Base-by-base conservation (phyloP, 2,797 vertebrate genomes). In the Sarcoramphus papa region DNA sequence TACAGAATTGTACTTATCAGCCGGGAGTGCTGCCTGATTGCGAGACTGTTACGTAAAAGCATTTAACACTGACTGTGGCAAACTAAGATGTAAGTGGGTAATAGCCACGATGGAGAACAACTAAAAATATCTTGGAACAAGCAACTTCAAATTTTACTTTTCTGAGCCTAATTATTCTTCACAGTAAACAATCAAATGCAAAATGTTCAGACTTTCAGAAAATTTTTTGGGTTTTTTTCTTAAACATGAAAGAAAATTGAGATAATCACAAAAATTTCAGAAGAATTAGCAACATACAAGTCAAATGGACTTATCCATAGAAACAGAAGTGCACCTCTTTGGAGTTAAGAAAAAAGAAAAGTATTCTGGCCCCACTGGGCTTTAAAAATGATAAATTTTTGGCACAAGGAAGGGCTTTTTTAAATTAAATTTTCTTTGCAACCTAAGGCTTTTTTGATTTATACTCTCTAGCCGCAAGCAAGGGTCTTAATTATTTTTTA, bases 401-500 rank as follows among this genome's bases (percentile, higher is more conserved):
- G 83, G 65, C 73, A 92, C 51, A 95, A 95, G 31, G 76, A 96
- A 96, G 54, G 60, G 43, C 31, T 86, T 92, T 95, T 96, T 94
- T 13, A 95, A 96, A 97, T 97, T 97, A 92, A 96, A 97, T 97
- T 97, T 97, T 97, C 93, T 94, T 95, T 93, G 81, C 87, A 94
- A 93, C 93, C 88, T 75, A 84, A 76, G 92, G 80, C 59, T 95
- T 94, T 96, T 96, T 95, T 97, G 95, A 97, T 96, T 97, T 97
- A 97, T 97, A 70, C 87, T 96, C 91, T 94, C 94, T 93, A 85
- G 95, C 93, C 89, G 83, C 75, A 95, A 97, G 96, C 72, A 94
- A 96, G 57, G 48, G 60, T 95, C 90, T 96, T 97, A 97, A 97
- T 97, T 97, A 97, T 97, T 96, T 97, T 94, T 97, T 82, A 97